Base-by-base conservation (phyloP, 2,113 vertebrate species). In the Varanus salvator region DNA sequence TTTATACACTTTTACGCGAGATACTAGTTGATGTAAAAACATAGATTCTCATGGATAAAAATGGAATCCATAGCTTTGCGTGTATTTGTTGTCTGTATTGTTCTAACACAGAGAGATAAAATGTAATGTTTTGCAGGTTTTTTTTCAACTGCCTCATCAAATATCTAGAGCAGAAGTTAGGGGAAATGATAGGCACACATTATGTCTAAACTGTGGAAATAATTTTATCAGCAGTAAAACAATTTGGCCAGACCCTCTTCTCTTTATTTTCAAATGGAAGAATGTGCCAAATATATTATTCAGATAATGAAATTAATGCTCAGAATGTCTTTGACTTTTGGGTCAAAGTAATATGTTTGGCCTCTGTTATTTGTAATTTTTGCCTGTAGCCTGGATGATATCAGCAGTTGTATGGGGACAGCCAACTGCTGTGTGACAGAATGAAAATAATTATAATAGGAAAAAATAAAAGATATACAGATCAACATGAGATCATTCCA, bases 281-380 rank as follows among this genome's bases (percentile, higher is more conserved):
- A 83, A 44, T 11, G 23, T 34, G 38, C 50, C 44, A 68, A 81
- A 60, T 78, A 27, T 8, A 84, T 88, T 80, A 66, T 81, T 48
- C 52, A 85, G 72, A 78, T 78, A 89, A 78, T 76, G 29, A 48
- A 74, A 29, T 85, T 52, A 84, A 52, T 74, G 48, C 44, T 90
- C 11, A 75, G 25, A 48, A 11, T 68, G 57, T 8, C 31, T 85
- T 44, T 31, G 54, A 19, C 82, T 84, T 87, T 3, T 74, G 52
- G n/a, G 69, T 80, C 14, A 25, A 89, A 6, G n/a, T 44, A 84
- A 60, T 60, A 80, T 14, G 38, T 52, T 71, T n/a, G 60, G 31
- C 84, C 48, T 69, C 72, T 80, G 44, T 44, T 27, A 54, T 57
- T 23, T 76, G 4, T n/a, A 84, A 3, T 68, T 84, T 80, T 85